These are phyloP conservation scores for Zoanthus gigantus DNA, from an alignment of 92 coral and sea anemone species.

Conservation along the genomic window DNA sequence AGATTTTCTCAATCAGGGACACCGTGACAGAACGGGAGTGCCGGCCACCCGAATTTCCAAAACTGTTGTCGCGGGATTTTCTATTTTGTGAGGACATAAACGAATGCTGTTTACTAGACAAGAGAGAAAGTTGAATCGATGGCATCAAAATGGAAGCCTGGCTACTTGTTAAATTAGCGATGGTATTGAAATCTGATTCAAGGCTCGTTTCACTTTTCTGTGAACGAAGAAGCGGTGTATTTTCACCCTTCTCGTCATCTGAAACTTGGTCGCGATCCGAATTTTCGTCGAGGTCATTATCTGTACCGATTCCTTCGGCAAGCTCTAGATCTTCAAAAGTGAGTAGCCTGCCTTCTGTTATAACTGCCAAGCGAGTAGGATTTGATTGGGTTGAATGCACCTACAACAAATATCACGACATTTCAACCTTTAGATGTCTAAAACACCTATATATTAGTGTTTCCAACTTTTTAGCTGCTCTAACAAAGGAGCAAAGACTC, in stretches of 20 bases:
- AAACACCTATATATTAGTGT: too few species aligned
- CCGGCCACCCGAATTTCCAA: conserved; percentile 6
- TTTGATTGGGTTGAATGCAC: background rate
- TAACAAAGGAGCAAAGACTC: too few species aligned
- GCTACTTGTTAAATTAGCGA: conserved; percentile 63
- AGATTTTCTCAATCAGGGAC: conserved; percentile 71
- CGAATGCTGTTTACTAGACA: conserved; percentile 47
- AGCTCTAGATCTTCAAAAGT: conserved; percentile 34
- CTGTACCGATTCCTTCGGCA: conserved; percentile 13
- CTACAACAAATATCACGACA: too few species aligned
- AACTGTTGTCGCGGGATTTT: conserved; percentile 31
- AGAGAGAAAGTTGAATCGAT: conserved; percentile 86
- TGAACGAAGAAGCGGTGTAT: conserved; percentile 24
- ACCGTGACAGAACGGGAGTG: conserved; percentile 45
- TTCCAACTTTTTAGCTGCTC: too few species aligned
- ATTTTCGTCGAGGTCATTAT: background rate
- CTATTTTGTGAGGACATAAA: background rate
- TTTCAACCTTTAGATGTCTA: too few species aligned
- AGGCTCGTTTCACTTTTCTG: conserved; percentile 8
- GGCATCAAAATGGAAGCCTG: conserved; percentile 92
- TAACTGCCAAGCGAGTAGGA: conserved; percentile 17
- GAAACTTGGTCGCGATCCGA: conserved; percentile 19
- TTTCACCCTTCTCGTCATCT: conserved; percentile 16
- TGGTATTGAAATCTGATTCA: conserved; percentile 37
- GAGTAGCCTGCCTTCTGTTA: conserved; percentile 37